phyloP scores from a whole-genome alignment of 1,140 invertebrate genomes.

The Anoplophora glabripennis region DNA sequence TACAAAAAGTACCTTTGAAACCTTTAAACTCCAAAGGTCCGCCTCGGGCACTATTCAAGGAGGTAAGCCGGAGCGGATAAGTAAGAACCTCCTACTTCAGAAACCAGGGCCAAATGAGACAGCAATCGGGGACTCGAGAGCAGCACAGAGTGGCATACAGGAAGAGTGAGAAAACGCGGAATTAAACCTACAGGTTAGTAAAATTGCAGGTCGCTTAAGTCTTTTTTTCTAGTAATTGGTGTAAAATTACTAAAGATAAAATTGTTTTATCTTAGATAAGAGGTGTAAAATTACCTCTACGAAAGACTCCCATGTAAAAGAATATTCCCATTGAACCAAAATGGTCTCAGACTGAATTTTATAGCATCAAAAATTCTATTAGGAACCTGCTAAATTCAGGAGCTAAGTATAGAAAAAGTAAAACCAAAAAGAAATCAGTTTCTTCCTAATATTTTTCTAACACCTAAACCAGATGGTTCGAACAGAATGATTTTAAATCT shows the following conservation, averaged over 20 bases:
- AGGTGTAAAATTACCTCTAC: conserved; percentile 15
- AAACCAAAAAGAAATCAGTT: neutral
- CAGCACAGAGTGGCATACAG: no score
- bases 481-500: neutral
- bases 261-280: conserved; percentile 12
- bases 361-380: neutral
- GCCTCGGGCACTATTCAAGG: no score
- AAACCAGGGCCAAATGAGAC: no score
- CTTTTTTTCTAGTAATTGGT: neutral
- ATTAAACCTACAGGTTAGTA: no score
- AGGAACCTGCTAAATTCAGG: no score
- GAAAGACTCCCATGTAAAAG: neutral
- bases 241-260: conserved; percentile 4
- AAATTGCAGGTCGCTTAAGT: neutral
- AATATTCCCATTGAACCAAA: conserved; percentile 4
- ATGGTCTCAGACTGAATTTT: conserved; percentile 2
- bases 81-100: no score
- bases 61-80: no score
- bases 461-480: neutral
- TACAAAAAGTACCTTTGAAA: no score
- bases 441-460: neutral
- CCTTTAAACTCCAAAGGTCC: no score
- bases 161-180: no score
- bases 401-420: neutral
- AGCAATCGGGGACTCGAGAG: no score